Conservation (phyloP, 2,888 invertebrate genomes). For the Nomada ferruginata region DNA sequence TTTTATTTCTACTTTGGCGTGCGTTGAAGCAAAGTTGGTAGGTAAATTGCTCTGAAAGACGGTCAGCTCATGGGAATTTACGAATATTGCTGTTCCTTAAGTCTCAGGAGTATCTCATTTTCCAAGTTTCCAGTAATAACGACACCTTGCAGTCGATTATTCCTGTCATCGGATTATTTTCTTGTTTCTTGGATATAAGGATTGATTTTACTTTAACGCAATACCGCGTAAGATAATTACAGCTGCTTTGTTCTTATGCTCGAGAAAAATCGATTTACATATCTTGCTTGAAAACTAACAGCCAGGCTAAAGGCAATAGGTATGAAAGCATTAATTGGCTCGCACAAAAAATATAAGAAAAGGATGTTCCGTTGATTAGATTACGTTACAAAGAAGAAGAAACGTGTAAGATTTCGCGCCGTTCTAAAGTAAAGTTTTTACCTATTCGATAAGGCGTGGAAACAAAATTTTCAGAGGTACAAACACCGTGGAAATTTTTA, state of each 20-base stretch:
- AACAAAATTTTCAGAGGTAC: constrained; percentile 34
- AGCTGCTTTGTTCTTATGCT: not conserved
- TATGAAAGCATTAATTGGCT: constrained; percentile 20
- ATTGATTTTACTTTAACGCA: constrained; percentile 16
- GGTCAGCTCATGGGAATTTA: constrained; percentile 61
- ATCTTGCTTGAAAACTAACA: not conserved
- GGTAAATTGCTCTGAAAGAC: constrained; percentile 68
- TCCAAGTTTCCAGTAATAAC: constrained; percentile 51
- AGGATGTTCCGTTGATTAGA: constrained; percentile 4
- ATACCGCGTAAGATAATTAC: not conserved
- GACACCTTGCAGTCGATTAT: constrained; percentile 42
- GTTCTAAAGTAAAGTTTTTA: not conserved
- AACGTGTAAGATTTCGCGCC: not conserved
- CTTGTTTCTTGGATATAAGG: not conserved
- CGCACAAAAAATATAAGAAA: not conserved
- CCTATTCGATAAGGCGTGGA: not conserved
- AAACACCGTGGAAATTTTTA: constrained; percentile 15
- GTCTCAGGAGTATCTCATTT: constrained; percentile 52
- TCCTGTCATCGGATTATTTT: constrained; percentile 15
- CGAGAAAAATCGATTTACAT: constrained; percentile 2
- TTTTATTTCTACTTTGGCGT: constrained; percentile 61
- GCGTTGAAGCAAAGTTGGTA: constrained; percentile 57
- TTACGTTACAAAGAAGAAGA: not conserved
- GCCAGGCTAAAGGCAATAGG: too few relatives aligned
- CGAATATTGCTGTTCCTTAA: constrained; percentile 65